Conservation (phyloP, 1,140 invertebrate species). For the Orchesella cincta region DNA sequence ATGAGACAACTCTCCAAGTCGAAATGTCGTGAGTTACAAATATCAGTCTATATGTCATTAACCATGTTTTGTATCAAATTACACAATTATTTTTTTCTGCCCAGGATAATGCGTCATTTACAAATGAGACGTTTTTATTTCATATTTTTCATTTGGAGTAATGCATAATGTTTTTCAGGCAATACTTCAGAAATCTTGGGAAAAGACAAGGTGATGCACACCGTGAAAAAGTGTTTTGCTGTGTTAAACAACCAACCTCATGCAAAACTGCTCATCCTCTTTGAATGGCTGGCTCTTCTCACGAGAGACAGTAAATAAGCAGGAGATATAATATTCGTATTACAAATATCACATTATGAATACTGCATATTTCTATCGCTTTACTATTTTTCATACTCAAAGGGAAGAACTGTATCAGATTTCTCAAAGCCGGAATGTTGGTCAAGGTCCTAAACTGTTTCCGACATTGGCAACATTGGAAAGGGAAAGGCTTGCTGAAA, state of each 20-base stretch:
- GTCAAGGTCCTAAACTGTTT: constrained; percentile 41
- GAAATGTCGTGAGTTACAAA: neutral
- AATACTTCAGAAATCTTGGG: constrained; percentile 64
- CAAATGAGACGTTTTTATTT: constrained; percentile 11
- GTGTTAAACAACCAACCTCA: constrained; percentile 66
- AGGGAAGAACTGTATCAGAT: constrained; percentile 41
- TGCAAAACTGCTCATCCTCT: constrained; percentile 63
- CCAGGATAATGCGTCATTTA: no score
- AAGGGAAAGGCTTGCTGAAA: constrained; percentile 44
- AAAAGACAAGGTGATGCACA: constrained; percentile 65
- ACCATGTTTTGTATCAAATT: neutral
- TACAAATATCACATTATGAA: constrained; percentile 34
- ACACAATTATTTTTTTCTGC: no score
- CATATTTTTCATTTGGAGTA: constrained; percentile 53
- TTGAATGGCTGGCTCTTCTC: constrained; percentile 68
- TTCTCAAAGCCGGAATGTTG: constrained; percentile 48
- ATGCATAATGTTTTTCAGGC: no score
- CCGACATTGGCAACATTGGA: constrained; percentile 41
- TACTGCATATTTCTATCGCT: neutral
- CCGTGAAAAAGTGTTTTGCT: constrained; percentile 66
- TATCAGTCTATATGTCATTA: neutral
- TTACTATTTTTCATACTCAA: constrained; percentile 10
- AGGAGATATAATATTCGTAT: constrained; percentile 7
- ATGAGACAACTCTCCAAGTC: constrained; percentile 64
- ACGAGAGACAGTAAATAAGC: constrained; percentile 63